phyloP scores from a whole-genome alignment of 1,140 invertebrate species.

The Drosophila aff. region DNA sequence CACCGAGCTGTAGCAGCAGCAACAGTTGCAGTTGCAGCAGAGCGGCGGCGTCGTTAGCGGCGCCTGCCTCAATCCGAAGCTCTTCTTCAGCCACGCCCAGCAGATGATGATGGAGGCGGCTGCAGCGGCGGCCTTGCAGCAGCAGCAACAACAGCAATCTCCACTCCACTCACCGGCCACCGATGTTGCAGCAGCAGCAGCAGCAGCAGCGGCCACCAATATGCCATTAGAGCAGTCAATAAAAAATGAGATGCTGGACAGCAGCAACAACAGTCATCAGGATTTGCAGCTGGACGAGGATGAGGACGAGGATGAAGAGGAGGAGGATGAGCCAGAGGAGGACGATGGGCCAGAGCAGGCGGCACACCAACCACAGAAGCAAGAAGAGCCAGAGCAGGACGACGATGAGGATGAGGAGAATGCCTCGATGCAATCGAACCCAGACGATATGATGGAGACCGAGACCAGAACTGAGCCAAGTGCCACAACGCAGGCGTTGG shows the following conservation, averaged over 20 bases:
- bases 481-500: slow-evolving; percentile 25
- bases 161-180: slow-evolving; percentile 67
- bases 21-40: slow-evolving; percentile 51
- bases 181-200: slow-evolving; percentile 34
- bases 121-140: slow-evolving; percentile 69
- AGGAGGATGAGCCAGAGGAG: slow-evolving; percentile 19
- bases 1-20: slow-evolving; percentile 73
- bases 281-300: slow-evolving; percentile 32
- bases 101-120: slow-evolving; percentile 84
- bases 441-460: slow-evolving; percentile 70
- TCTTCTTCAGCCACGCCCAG: slow-evolving; percentile 84
- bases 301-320: slow-evolving; percentile 23
- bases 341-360: neutral
- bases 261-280: slow-evolving; percentile 28
- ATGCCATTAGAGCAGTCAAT: slow-evolving; percentile 7
- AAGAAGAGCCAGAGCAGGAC: neutral
- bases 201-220: slow-evolving; percentile 17
- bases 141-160: slow-evolving; percentile 72
- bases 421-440: slow-evolving; percentile 73
- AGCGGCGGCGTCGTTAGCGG: slow-evolving; percentile 70
- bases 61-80: slow-evolving; percentile 78
- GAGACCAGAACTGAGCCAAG: slow-evolving; percentile 65
- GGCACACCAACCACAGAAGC: no score
- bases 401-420: slow-evolving; percentile 67
- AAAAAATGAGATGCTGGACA: slow-evolving; percentile 24